A percentile compares a stretch with the other conserved stretches of the same genome.
Evolutionary conservation across 2,888 invertebrate species (phyloP).

Genomic region (Resseliella maxima): DNA sequence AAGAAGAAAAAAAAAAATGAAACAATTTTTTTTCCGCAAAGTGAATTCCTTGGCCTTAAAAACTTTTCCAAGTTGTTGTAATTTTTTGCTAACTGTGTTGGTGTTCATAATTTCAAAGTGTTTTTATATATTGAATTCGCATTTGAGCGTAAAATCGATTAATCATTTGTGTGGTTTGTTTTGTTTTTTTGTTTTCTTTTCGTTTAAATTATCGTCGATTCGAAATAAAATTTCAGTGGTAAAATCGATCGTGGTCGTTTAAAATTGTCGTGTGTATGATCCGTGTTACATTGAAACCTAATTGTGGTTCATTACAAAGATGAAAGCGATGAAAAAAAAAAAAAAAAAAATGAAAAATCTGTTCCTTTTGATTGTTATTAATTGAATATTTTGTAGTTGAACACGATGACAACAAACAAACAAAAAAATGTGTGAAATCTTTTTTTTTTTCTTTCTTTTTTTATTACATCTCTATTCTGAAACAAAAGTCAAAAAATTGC

Average conservation of each 20-base stretch:
- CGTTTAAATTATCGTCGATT: too few relatives aligned
- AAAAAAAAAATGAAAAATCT: background rate
- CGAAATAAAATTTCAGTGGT: background rate
- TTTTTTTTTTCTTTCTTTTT: background rate
- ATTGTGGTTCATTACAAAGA: constrained; percentile 34
- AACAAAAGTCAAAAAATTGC: constrained; percentile 1
- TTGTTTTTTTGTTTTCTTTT: background rate
- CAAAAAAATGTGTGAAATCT: background rate
- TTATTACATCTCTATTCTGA: background rate
- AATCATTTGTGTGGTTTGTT: background rate
- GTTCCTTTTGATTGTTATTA: background rate
- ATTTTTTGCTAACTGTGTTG: too few relatives aligned
- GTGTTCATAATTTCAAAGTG: too few relatives aligned
- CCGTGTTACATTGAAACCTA: background rate
- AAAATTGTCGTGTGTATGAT: background rate
- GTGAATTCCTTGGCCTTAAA: too few relatives aligned
- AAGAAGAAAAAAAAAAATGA: too few relatives aligned
- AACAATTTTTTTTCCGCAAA: too few relatives aligned
- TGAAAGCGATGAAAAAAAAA: background rate
- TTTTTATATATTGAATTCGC: background rate
- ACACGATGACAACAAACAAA: background rate
- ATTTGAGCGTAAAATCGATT: background rate
- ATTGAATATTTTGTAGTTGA: background rate
- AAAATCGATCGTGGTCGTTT: background rate
- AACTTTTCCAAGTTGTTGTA: too few relatives aligned